These are phyloP conservation scores for Pelecanus crispus DNA, from an alignment of 2,113 vertebrate genomes.

Conservation along the genomic window DNA sequence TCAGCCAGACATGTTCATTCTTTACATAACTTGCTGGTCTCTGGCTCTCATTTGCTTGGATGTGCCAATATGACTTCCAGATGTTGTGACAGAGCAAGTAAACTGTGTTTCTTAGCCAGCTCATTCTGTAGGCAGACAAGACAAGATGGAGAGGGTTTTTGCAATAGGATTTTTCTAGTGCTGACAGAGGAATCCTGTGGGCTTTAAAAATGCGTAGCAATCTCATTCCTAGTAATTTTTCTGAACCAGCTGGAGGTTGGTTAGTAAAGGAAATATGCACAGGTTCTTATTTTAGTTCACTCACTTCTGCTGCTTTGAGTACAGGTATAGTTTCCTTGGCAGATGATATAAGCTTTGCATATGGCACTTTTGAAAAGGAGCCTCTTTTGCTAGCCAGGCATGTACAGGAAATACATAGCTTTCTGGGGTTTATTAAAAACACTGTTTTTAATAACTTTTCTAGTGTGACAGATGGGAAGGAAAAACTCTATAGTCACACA, in stretches of 20 bases:
- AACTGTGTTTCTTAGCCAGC: not conserved
- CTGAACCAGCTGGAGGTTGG: not conserved
- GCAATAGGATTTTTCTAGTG: not conserved
- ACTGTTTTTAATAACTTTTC: slow-evolving; percentile 40
- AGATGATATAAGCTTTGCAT: not conserved
- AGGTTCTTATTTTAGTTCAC: not conserved
- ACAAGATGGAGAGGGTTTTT: slow-evolving; percentile 23
- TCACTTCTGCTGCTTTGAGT: not conserved
- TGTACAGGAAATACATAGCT: slow-evolving; percentile 23
- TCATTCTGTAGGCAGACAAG: slow-evolving; percentile 25
- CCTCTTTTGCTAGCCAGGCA: not conserved
- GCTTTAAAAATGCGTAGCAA: not conserved
- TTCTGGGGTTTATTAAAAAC: slow-evolving; percentile 50
- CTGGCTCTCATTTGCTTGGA: not conserved
- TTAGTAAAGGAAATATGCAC: not conserved
- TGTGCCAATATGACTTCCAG: slow-evolving; percentile 49
- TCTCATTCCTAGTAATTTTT: not conserved
- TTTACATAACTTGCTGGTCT: not conserved
- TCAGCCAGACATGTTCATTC: not conserved
- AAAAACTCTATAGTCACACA: slow-evolving; percentile 23
- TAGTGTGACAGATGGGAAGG: slow-evolving; percentile 35
- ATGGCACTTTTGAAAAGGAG: not conserved
- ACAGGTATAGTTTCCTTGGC: not conserved
- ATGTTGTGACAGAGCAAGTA: slow-evolving; percentile 24
- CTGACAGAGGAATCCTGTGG: not conserved